Conservation (phyloP, 2,113 vertebrate genomes). For the Telmatochromis sp. region DNA sequence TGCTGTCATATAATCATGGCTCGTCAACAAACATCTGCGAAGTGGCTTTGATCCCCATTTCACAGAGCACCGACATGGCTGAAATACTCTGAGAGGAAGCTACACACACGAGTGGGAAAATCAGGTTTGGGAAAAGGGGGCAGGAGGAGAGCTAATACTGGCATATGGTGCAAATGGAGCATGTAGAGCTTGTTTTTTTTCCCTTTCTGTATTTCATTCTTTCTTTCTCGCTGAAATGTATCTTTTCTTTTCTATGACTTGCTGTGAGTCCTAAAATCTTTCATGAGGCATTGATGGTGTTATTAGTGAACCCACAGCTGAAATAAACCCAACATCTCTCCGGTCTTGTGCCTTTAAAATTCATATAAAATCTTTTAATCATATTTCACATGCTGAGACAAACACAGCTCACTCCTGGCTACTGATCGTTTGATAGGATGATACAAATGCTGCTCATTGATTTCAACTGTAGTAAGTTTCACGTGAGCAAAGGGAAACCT, state of each 20-base stretch:
- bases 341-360: rapidly evolving
- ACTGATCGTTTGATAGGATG: rapidly evolving
- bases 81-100: background rate
- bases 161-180: background rate
- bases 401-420: background rate
- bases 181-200: background rate
- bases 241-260: background rate
- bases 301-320: rapidly evolving
- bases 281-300: rapidly evolving
- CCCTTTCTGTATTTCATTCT: background rate
- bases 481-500: background rate
- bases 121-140: background rate
- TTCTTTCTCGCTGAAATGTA: background rate
- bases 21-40: constrained; percentile 17
- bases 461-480: background rate
- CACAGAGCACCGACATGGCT: background rate
- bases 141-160: background rate
- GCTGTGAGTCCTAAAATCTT: background rate
- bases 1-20: constrained; percentile 10
- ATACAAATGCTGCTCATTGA: background rate
- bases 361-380: background rate
- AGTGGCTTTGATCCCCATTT: constrained; percentile 30
- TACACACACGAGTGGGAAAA: background rate
- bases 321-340: background rate
- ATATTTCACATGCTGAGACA: background rate